Conservation (phyloP, 2,797 vertebrate species). For the Thripadectes ignobilis region DNA sequence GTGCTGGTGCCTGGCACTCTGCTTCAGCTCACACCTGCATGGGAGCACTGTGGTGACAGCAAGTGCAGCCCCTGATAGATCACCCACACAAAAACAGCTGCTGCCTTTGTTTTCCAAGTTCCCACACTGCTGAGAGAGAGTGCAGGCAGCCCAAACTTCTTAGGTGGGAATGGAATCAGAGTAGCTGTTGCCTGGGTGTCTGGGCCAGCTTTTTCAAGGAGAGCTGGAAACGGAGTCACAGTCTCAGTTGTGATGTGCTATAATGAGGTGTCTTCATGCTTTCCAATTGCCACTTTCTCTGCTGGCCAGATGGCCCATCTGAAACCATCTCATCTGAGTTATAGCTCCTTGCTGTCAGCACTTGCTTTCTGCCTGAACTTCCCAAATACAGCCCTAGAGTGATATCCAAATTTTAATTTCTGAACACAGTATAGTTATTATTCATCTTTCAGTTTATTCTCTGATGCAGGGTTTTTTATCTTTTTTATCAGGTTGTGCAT, state of each 20-base stretch:
- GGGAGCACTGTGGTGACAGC: not conserved
- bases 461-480: not conserved
- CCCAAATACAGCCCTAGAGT: constrained; percentile 9
- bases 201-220: not conserved
- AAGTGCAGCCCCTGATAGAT: not conserved
- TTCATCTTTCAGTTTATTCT: constrained; percentile 25
- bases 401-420: not conserved
- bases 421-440: not conserved
- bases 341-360: not conserved
- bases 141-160: not conserved
- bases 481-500: not conserved
- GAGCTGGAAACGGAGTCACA: not conserved
- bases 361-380: not conserved
- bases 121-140: not conserved
- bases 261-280: not conserved
- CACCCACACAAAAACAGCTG: not conserved
- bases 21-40: not conserved
- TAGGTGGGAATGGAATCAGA: not conserved
- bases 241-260: not conserved
- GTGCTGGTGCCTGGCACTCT: not conserved
- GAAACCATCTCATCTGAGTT: not conserved
- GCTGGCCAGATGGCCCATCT: not conserved
- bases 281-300: not conserved
- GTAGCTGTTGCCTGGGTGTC: not conserved
- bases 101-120: not conserved